A percentile compares a stretch with the other conserved stretches of the same genome.
phyloP scores from a whole-genome alignment of 2,888 invertebrate species.

The Acronicta leporina region DNA sequence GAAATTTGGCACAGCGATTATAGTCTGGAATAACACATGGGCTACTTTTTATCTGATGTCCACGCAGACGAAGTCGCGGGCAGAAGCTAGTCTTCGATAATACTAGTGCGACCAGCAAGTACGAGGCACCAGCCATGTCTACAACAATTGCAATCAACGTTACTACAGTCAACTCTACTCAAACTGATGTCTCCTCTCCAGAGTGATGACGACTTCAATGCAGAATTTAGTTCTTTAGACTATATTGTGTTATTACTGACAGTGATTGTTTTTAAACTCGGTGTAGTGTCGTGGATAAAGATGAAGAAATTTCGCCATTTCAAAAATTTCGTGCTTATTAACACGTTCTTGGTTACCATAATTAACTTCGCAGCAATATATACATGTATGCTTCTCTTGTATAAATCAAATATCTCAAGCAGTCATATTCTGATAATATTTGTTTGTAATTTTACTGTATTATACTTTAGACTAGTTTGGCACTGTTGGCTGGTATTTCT shows the following conservation, averaged over 20 bases:
- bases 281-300: conserved; percentile 8
- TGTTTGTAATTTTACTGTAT: background rate
- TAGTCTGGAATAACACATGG: too few relatives aligned
- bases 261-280: conserved; percentile 6
- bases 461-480: conserved; percentile 5
- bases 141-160: background rate
- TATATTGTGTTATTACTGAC: conserved; percentile 4
- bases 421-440: background rate
- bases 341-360: background rate
- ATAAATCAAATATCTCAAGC: too few relatives aligned
- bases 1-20: too few relatives aligned
- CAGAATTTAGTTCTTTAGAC: background rate
- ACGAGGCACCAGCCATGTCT: background rate
- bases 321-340: conserved; percentile 16
- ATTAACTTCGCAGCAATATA: background rate
- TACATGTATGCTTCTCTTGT: background rate
- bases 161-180: background rate
- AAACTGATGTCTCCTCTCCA: background rate
- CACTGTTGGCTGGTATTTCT: conserved; percentile 9
- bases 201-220: background rate
- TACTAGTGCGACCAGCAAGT: too few relatives aligned
- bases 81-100: too few relatives aligned
- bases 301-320: conserved; percentile 11
- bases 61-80: too few relatives aligned
- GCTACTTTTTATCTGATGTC: too few relatives aligned